Evolutionary conservation across 2,113 vertebrate genomes (phyloP).

Genomic region (Poicephalus meyeri): DNA sequence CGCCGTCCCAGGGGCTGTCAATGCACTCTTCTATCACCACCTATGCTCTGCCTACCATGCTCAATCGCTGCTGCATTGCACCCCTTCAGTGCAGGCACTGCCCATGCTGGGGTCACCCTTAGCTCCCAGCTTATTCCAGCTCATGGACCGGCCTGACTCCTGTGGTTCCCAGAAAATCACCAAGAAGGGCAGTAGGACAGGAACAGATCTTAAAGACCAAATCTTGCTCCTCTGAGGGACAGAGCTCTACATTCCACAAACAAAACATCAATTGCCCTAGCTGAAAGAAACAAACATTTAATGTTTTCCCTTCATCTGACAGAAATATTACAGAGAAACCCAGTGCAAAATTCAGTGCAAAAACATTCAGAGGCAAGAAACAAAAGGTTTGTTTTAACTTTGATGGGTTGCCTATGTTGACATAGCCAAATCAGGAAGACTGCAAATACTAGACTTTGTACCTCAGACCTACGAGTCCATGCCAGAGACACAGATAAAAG

Average conservation of each 20-base stretch:
- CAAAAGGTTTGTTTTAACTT: neutral
- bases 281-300: neutral
- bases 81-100: fast-evolving
- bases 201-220: neutral
- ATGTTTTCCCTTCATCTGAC: neutral
- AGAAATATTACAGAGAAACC: neutral
- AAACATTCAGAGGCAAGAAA: neutral
- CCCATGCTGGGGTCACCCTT: neutral
- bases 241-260: neutral
- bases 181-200: neutral
- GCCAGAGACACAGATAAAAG: neutral
- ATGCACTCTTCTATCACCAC: neutral
- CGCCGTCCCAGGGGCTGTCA: fast-evolving
- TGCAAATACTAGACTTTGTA: neutral
- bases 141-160: neutral
- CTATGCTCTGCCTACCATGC: neutral
- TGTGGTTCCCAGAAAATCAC: neutral
- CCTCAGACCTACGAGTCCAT: neutral
- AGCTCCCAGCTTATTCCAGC: neutral
- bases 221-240: neutral
- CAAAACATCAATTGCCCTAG: neutral
- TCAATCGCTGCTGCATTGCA: neutral
- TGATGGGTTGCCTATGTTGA: neutral
- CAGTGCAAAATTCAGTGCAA: neutral
- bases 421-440: neutral